These are phyloP conservation scores for Mycetomoellerius zeteki DNA, from an alignment of 1,140 invertebrate genomes.

Conservation along the genomic window DNA sequence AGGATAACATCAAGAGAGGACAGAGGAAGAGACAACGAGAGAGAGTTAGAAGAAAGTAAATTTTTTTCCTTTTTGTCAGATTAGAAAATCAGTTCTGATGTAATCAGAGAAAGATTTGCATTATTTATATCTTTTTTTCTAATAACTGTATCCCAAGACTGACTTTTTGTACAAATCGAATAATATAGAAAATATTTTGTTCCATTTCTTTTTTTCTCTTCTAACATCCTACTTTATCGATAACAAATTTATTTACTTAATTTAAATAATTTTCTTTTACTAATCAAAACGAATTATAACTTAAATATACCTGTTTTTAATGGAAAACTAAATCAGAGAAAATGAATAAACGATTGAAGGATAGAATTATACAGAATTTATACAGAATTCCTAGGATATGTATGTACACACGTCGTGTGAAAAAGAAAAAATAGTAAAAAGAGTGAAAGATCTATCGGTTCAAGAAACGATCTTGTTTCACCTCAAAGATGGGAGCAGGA, in stretches of 20 bases:
- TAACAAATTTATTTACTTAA: too few species aligned
- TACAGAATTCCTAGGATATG: background rate
- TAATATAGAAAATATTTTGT: background rate
- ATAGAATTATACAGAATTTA: too few species aligned
- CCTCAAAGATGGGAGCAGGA: background rate
- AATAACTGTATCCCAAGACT: background rate
- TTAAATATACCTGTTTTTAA: too few species aligned
- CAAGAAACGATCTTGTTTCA: background rate
- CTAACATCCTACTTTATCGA: background rate
- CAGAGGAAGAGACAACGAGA: background rate
- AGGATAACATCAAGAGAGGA: background rate
- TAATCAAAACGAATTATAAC: too few species aligned
- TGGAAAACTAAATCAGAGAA: background rate
- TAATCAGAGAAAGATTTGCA: background rate
- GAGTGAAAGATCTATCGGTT: background rate
- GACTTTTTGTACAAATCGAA: constrained; percentile 4
- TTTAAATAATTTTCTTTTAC: too few species aligned
- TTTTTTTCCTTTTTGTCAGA: background rate
- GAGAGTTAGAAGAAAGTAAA: background rate
- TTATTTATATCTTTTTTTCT: background rate
- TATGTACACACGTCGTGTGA: background rate
- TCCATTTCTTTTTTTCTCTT: background rate
- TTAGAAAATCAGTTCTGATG: background rate
- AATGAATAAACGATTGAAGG: background rate
- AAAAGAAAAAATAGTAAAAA: background rate